Base-by-base conservation (phyloP, 2,888 invertebrate genomes). In the Xestia sexstrigata region DNA sequence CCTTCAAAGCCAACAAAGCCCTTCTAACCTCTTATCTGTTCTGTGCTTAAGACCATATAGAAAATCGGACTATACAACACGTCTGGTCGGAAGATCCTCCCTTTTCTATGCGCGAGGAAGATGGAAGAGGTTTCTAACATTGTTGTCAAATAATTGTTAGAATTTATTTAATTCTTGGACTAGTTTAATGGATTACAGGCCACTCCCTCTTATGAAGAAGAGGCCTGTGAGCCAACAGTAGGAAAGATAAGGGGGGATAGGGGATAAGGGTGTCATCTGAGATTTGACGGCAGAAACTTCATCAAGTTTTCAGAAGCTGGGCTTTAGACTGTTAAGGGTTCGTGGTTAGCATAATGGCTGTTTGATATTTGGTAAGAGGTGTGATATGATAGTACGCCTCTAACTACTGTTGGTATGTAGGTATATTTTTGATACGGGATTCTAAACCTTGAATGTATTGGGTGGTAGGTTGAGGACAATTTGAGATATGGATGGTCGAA, bases 371-470 rank as follows among this genome's bases (percentile, higher is more conserved):
- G 23, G 7, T 62, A 39, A 39, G 39, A 42, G 1, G 30, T 30
- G 23, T 52, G 39, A 20, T 75, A 52, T 30, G 20, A 3, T 20
- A 17, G 49, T 23, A 11, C 20, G 39, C 62, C 30, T 62, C n/a
- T n/a, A n/a, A n/a, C n/a, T n/a, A n/a, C n/a, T n/a, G 66, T 69
- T 65, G 69, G 47, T 78, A 80, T 60, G 39, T n/a, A n/a, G n/a
- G n/a, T 52, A 83, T 83, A 80, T 80, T 83, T 79, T 83, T 80
- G 65, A 83, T 83, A 80, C n/a, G 30, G 49, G 3, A 39, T 58
- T 68, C 39, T 66, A 26, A 62, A 65, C 55, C 1, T 78, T 49
- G 47, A 63, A 30, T 55, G 52, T 23, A 39, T n/a, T 71, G 23
- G 11, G 39, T 49, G 15, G 15, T 20, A 65, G 15, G 17, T 73